Percentiles rank a stretch among this genome's conserved stretches.
Evolutionary conservation across 2,888 invertebrate genomes (phyloP).

Genomic region (Pardosa pseudoannulata): DNA sequence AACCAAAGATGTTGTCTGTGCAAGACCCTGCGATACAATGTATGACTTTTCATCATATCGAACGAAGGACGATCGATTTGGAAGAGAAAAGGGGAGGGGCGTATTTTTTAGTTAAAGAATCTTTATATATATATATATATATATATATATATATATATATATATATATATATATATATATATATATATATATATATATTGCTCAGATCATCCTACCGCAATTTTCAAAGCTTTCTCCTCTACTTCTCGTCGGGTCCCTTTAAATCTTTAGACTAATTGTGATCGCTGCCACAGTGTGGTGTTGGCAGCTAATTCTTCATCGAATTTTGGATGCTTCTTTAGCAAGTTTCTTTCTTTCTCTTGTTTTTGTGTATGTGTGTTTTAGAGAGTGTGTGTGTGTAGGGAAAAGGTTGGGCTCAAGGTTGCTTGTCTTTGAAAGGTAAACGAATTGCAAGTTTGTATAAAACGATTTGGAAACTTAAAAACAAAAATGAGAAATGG

Average conservation of each 20-base stretch:
- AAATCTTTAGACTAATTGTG: constrained; percentile 8
- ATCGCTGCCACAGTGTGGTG: background rate
- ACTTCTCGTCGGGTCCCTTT: too few species aligned
- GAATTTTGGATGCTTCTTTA: background rate
- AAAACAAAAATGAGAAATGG: too few species aligned
- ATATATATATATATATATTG: too few species aligned
- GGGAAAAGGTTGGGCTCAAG: too few species aligned
- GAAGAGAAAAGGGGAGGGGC: background rate
- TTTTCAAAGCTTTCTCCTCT: background rate
- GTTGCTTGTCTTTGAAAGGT: too few species aligned
- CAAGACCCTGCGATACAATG: constrained; percentile 41
- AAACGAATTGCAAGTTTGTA: too few species aligned
- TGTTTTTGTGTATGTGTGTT: too few species aligned
- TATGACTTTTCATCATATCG: constrained; percentile 48
- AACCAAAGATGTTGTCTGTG: constrained; percentile 57
- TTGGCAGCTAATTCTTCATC: background rate
- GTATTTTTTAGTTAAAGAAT: constrained; percentile 4
- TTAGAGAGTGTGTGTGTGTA: too few species aligned
- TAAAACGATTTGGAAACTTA: too few species aligned
- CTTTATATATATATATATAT: background rate
- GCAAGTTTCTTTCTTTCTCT: too few species aligned
- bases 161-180: too few species aligned
- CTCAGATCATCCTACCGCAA: background rate
- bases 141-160: too few species aligned
- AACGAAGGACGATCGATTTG: constrained; percentile 4